Evolutionary conservation across 2,113 vertebrate species (phyloP).

Genomic region (Anser brachyrhynchus): DNA sequence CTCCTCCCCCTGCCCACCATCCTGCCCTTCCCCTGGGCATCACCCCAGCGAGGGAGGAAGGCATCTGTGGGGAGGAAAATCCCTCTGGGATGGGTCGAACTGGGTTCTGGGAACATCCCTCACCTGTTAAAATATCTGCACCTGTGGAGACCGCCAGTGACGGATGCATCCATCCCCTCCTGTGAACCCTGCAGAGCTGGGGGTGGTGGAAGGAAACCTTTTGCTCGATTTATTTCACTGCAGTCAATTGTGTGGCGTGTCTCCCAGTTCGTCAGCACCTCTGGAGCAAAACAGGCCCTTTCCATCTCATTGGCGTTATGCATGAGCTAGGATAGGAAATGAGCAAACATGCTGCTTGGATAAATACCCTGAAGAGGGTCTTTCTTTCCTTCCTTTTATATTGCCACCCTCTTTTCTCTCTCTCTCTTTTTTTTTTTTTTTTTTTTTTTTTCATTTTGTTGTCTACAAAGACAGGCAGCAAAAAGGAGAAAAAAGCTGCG

Average conservation of each 20-base stretch:
- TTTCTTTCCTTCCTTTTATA: neutral
- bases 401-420: neutral
- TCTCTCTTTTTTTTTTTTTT: neutral
- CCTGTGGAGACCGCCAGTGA: accelerated
- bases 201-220: neutral
- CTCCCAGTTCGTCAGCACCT: neutral
- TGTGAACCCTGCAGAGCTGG: neutral
- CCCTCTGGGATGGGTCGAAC: too few relatives aligned
- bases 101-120: neutral
- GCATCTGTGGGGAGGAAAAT: too few relatives aligned
- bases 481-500: neutral
- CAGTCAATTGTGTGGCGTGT: accelerated
- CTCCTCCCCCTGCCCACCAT: too few relatives aligned
- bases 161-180: neutral
- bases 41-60: too few relatives aligned
- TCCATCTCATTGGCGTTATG: neutral
- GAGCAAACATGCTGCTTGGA: neutral
- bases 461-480: neutral
- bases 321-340: neutral
- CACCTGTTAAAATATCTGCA: accelerated
- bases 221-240: neutral
- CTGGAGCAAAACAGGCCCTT: neutral
- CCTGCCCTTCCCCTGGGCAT: too few relatives aligned
- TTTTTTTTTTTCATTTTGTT: neutral
- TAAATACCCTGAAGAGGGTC: neutral